phyloP scores from a whole-genome alignment of 2,113 vertebrate species.

The Holacanthus passer region DNA sequence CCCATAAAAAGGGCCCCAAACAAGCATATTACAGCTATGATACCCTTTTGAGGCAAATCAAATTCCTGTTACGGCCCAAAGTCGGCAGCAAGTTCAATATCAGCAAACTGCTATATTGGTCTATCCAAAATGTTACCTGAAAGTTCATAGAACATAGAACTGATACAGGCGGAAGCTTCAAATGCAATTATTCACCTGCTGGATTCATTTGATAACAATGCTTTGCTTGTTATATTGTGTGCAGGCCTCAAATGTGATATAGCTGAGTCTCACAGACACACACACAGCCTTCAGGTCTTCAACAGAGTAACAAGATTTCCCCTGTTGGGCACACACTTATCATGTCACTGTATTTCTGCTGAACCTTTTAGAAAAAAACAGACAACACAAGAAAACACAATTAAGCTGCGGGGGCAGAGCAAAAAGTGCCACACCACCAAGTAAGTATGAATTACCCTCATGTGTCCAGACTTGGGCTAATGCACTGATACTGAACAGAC shows the following conservation, averaged over 20 bases:
- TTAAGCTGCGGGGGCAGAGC: conserved; percentile 62
- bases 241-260: conserved; percentile 76
- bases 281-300: conserved; percentile 69
- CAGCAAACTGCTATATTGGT: neutral
- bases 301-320: conserved; percentile 70
- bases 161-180: neutral
- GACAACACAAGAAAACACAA: conserved; percentile 64
- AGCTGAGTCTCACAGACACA: conserved; percentile 61
- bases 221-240: conserved; percentile 76
- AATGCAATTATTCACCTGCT: conserved; percentile 20
- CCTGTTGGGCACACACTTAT: conserved; percentile 57
- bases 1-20: neutral
- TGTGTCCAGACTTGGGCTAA: conserved; percentile 47
- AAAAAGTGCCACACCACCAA: conserved; percentile 53
- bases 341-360: conserved; percentile 69
- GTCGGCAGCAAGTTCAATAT: neutral
- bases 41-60: neutral
- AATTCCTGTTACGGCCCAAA: neutral
- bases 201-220: conserved; percentile 1
- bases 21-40: neutral
- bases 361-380: conserved; percentile 59
- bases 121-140: neutral
- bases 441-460: conserved; percentile 67
- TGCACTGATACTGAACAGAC: conserved; percentile 50
- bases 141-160: neutral